These are phyloP conservation scores for Xylota segnis DNA, from an alignment of 2,888 invertebrate genomes.

Conservation along the genomic window DNA sequence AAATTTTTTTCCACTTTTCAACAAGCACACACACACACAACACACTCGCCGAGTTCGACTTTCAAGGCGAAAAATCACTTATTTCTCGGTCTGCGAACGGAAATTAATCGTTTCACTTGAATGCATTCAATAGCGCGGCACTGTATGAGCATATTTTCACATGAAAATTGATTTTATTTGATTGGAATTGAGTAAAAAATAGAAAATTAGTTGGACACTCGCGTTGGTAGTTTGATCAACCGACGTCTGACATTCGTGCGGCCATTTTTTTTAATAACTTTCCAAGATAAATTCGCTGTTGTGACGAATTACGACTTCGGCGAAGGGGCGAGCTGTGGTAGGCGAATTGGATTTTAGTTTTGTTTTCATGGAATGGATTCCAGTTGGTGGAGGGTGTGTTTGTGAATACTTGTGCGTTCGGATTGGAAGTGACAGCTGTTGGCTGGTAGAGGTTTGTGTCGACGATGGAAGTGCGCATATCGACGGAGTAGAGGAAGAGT, in stretches of 20 bases:
- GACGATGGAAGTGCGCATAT: not conserved
- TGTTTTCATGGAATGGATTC: slow-evolving; percentile 69
- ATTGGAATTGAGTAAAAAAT: slow-evolving; percentile 36
- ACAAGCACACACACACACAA: slow-evolving; percentile 37
- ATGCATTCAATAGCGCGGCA: slow-evolving; percentile 37
- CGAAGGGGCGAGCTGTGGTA: slow-evolving; percentile 24
- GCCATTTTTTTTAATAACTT: slow-evolving; percentile 75
- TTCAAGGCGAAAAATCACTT: slow-evolving; percentile 56
- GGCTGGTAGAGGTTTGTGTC: slow-evolving; percentile 34
- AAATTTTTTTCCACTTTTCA: slow-evolving; percentile 48
- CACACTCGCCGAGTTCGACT: slow-evolving; percentile 26
- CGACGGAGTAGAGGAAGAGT: too few relatives aligned
- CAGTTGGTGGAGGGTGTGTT: slow-evolving; percentile 35
- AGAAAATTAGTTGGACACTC: slow-evolving; percentile 55
- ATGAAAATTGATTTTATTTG: slow-evolving; percentile 42
- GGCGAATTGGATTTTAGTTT: slow-evolving; percentile 36
- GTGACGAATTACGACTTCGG: slow-evolving; percentile 5
- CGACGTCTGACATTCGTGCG: slow-evolving; percentile 75
- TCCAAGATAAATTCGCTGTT: slow-evolving; percentile 58
- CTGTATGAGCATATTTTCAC: slow-evolving; percentile 48
- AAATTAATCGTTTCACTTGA: slow-evolving; percentile 48
- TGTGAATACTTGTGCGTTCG: slow-evolving; percentile 3
- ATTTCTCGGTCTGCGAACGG: slow-evolving; percentile 23
- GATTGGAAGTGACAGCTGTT: slow-evolving; percentile 30
- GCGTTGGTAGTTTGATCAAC: slow-evolving; percentile 66